Evolutionary conservation across 2,797 vertebrate genomes (phyloP).

Genomic region (Aphelocoma californica): DNA sequence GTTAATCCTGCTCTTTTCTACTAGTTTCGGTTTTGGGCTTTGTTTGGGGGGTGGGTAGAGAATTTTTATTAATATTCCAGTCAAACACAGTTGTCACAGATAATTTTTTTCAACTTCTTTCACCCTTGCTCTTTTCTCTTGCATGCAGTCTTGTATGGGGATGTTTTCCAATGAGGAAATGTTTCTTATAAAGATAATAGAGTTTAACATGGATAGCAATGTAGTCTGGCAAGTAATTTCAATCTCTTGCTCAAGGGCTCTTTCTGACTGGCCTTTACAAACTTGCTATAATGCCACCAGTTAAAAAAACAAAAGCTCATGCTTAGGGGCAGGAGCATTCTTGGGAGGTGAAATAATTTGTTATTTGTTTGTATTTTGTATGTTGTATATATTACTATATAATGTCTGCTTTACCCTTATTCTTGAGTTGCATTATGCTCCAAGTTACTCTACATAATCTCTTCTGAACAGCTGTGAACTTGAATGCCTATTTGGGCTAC

Average conservation of each 20-base stretch:
- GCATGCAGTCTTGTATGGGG: background rate
- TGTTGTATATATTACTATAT: background rate
- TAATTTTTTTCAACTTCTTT: background rate
- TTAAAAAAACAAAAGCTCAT: background rate
- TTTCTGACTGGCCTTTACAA: background rate
- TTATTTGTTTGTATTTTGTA: background rate
- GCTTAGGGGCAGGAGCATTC: background rate
- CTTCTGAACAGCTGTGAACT: background rate
- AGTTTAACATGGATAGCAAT: background rate
- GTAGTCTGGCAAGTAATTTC: background rate
- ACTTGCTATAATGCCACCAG: background rate
- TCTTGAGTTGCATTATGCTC: background rate
- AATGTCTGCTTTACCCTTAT: background rate
- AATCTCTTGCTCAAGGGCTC: background rate
- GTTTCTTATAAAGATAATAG: background rate
- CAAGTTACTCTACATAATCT: background rate
- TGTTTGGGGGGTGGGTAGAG: background rate
- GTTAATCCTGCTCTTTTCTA: background rate
- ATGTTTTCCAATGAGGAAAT: background rate
- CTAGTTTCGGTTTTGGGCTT: background rate
- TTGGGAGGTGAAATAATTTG: background rate
- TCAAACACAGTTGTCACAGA: background rate
- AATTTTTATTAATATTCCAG: background rate
- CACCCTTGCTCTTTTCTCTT: background rate
- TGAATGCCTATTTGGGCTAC: background rate